Conservation (phyloP, 2,888 invertebrate genomes). For the Yponomeuta plumbellus region DNA sequence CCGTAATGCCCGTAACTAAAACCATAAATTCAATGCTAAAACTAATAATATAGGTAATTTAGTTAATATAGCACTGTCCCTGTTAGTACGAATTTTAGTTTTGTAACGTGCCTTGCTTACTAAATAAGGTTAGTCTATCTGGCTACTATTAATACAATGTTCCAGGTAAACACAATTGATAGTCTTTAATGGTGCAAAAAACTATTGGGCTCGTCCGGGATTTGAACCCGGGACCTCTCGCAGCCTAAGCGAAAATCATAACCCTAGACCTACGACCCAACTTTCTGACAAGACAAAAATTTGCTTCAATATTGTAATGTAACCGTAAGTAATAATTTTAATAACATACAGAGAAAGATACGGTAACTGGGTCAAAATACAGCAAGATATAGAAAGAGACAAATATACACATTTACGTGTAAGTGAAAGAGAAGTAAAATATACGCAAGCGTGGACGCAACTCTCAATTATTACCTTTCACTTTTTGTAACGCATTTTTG, state of each 20-base stretch:
- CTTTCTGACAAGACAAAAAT: neutral
- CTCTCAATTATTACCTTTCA: slow-evolving; percentile 4
- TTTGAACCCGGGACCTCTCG: slow-evolving; percentile 78
- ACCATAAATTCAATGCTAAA: too few species aligned
- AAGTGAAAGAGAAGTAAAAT: neutral
- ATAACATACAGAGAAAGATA: neutral
- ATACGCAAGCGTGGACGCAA: neutral
- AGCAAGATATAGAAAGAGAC: neutral
- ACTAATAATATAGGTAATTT: too few species aligned
- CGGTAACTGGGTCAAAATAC: neutral
- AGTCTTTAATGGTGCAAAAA: neutral
- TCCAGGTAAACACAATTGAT: neutral
- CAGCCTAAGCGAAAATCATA: slow-evolving; percentile 78
- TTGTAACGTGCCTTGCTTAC: too few species aligned
- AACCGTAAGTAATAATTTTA: too few species aligned
- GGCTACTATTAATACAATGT: too few species aligned
- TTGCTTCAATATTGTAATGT: too few species aligned
- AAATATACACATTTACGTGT: neutral
- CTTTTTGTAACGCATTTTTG: neutral
- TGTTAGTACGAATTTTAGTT: too few species aligned
- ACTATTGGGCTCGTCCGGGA: slow-evolving; percentile 72
- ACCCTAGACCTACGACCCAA: slow-evolving; percentile 77
- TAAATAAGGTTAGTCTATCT: too few species aligned
- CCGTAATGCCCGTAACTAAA: too few species aligned
- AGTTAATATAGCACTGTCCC: too few species aligned